phyloP scores from a whole-genome alignment of 2,888 invertebrate species.

The Idaea straminata region DNA sequence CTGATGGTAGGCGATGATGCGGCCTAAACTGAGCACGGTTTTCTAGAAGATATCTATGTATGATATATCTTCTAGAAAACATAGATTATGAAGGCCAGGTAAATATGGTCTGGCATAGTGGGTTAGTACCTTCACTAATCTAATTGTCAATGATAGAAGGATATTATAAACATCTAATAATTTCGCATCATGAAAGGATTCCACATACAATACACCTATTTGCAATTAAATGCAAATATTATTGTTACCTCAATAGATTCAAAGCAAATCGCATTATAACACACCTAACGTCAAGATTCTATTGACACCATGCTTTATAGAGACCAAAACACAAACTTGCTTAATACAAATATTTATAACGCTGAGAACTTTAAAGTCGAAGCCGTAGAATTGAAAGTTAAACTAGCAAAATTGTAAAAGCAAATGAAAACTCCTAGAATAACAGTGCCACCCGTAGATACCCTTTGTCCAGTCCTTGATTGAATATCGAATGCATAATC shows the following conservation, averaged over 20 bases:
- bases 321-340: background rate
- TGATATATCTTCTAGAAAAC: too few relatives aligned
- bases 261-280: conserved; percentile 28
- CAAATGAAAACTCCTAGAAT: conserved; percentile 25
- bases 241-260: conserved; percentile 42
- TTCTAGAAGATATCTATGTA: too few relatives aligned
- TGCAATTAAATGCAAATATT: conserved; percentile 48
- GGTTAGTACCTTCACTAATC: too few relatives aligned
- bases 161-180: background rate
- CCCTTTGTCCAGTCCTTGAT: conserved; percentile 63
- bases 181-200: conserved; percentile 16
- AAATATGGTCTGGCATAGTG: too few relatives aligned
- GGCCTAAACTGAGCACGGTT: too few relatives aligned
- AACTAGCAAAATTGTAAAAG: conserved; percentile 5
- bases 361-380: conserved; percentile 9
- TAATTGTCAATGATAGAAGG: background rate
- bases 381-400: conserved; percentile 17
- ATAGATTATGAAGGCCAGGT: too few relatives aligned
- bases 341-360: background rate
- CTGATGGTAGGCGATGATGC: too few relatives aligned
- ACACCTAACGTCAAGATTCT: conserved; percentile 42
- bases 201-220: conserved; percentile 36
- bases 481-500: conserved; percentile 69
- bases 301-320: conserved; percentile 20
- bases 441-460: conserved; percentile 42